A percentile compares a stretch with the other conserved stretches of the same genome.
Evolutionary conservation across 2,888 invertebrate genomes (phyloP).

Genomic region (Drosophila bunnanda): DNA sequence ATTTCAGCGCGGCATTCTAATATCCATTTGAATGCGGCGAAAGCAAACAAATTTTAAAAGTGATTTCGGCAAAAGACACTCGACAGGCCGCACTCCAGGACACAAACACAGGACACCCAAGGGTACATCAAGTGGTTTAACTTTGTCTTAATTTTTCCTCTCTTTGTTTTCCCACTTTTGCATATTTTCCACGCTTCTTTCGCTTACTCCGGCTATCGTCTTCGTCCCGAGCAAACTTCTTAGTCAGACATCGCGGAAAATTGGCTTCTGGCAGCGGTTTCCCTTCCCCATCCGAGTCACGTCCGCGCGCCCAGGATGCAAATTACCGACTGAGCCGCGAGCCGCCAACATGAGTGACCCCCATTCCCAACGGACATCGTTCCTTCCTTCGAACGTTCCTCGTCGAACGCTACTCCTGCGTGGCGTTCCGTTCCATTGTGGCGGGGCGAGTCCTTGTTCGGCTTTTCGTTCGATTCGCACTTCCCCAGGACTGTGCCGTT

Average conservation of each 20-base stretch:
- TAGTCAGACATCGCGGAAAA: slow-evolving; percentile 48
- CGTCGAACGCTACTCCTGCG: slow-evolving; percentile 6
- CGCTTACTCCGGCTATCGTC: slow-evolving; percentile 22
- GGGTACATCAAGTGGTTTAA: slow-evolving; percentile 49
- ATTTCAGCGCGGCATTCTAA: slow-evolving; percentile 48
- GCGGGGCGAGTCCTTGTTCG: not conserved
- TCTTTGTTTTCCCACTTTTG: slow-evolving; percentile 28
- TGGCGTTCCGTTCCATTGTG: slow-evolving; percentile 11
- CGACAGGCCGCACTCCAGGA: slow-evolving; percentile 39
- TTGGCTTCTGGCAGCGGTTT: slow-evolving; percentile 38
- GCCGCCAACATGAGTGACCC: slow-evolving; percentile 46
- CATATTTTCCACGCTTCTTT: slow-evolving; percentile 27
- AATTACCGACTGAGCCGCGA: slow-evolving; percentile 70
- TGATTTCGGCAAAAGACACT: slow-evolving; percentile 60
- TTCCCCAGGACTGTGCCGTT: slow-evolving; percentile 34
- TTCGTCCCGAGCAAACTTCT: slow-evolving; percentile 37
- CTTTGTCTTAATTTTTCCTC: slow-evolving; percentile 47
- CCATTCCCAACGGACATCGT: slow-evolving; percentile 25
- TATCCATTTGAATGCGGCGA: slow-evolving; percentile 60
- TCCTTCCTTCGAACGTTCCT: slow-evolving; percentile 28
- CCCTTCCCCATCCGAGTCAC: slow-evolving; percentile 55
- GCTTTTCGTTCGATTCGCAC: slow-evolving; percentile 4
- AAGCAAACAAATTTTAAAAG: slow-evolving; percentile 64
- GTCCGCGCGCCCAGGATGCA: slow-evolving; percentile 72
- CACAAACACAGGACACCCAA: slow-evolving; percentile 35